Base-by-base conservation (phyloP, 2,113 vertebrate species). In the Tympanuchus pallidicinctus region DNA sequence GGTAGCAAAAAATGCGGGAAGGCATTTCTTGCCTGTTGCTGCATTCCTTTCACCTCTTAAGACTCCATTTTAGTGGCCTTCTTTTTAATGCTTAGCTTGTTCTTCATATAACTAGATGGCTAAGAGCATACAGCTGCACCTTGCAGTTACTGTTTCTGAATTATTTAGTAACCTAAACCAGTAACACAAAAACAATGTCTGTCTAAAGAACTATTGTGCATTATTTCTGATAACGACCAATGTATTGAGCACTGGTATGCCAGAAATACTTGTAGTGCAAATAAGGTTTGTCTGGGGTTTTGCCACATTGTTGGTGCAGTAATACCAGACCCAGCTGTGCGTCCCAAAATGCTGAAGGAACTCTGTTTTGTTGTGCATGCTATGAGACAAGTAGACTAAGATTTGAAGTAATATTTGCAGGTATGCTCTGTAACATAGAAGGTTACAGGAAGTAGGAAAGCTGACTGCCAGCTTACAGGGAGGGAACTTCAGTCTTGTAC, bases 61-160 rank as follows among this genome's bases (percentile, higher is more conserved):
- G 30, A 17, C 17, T 54, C 27, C 4, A 3, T 69, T 66, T 86
- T 71, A 50, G 54, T 56, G 65, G 90, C 63, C 10, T 48, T 11
- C 17, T 67, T 92, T 71, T 72, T 77, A 86, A 36, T 82, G 34
- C 18, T 65, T 8, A 16, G 20, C n/a, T 79, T 82, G 13, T 45
- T 79, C 9, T 38, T 73, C 13, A 30, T 73, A 17, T 57, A 81
- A 93, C 60, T 11, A 48, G 40, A 89, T 30, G 15, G 36, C 38
- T 82, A 42, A 22, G 15, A 48, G 11, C 36, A 52, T 3, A 76
- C 43, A 88, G 36, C 64, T 54, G 10, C 72, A 13, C 57, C 27
- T 80, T 89, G 25, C n/a, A 27, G 40, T 72, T 75, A 32, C 27
- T 73, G 18, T 66, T 79, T 85, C 66, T 95, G 70, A 80, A 54